Base-by-base conservation (phyloP, 2,113 vertebrate species). In the Marmota flaviventris region DNA sequence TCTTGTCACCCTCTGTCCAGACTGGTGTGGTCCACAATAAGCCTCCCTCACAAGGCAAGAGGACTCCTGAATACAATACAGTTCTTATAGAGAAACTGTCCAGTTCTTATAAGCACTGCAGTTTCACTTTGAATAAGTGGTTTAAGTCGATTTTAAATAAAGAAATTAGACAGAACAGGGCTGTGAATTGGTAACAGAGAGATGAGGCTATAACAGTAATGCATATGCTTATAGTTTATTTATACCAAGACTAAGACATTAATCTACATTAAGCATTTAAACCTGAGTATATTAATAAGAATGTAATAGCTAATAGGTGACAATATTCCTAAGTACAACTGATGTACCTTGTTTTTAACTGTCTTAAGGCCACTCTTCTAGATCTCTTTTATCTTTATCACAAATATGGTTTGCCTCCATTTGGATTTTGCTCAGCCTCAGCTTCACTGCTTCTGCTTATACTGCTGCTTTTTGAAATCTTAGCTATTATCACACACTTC, bases 181-280 rank as follows among this genome's bases (percentile, higher is more conserved):
- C n/a, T 90, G 17, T 70, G 20, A 70, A 18, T 67, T 73, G 39
- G n/a, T 73, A 93, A 83, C 4, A 70, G 61, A 93, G 42, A 58
- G 4, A 85, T 16, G 83, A 58, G 24, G 76, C n/a, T 65, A n/a
- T 18, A 53, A 83, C 18, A 48, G 32, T 56, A 70, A 77, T 90
- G 25, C 5, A 34, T 48, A 81, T 61, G 29, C 20, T 37, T 94
- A 32, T 14, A 85, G 37, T 82, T 92, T 81, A 87, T 53, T 90
- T 92, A 78, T 56, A 78, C 70, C 12, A 91, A 90, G 97, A 42
- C 17, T 42, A 75, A 92, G 83, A 45, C 56, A 79, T 37, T 93
- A 82, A 93, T 77, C 93, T 73, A 51, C 16, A 58, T 73, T 94
- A 81, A 91, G n/a, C 37, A 95, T 85, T 81, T 11, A 93, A 85